phyloP scores from a whole-genome alignment of 92 coral and sea anemone genomes.

The Porites evermanni region DNA sequence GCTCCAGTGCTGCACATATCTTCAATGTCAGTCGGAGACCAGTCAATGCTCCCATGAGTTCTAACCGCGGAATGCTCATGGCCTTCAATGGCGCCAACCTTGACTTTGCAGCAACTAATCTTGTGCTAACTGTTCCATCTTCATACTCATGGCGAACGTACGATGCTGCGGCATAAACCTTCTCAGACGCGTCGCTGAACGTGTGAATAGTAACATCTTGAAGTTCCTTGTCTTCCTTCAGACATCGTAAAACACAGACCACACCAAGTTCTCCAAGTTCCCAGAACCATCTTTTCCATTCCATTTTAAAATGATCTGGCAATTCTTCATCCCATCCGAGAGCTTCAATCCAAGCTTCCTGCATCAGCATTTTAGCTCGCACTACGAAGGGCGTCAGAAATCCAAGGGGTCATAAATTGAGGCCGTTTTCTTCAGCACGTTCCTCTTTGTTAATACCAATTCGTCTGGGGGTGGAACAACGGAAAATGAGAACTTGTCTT shows the following conservation, averaged over 20 bases:
- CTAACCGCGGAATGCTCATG: constrained; percentile 35
- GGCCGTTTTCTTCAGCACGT: constrained; percentile 53
- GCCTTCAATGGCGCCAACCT: background rate
- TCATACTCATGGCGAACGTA: constrained; percentile 4
- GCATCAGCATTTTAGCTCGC: constrained; percentile 26
- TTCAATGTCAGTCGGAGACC: constrained; percentile 63
- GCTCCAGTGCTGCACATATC: constrained; percentile 55
- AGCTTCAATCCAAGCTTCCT: constrained; percentile 40
- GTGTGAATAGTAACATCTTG: constrained; percentile 7
- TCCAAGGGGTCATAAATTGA: constrained; percentile 48
- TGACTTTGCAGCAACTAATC: constrained; percentile 3
- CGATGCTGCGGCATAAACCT: constrained; percentile 30
- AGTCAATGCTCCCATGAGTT: constrained; percentile 73
- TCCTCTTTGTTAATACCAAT: constrained; percentile 54
- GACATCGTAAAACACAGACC: constrained; percentile 34
- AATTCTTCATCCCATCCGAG: constrained; percentile 36
- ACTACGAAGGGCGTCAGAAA: constrained; percentile 43
- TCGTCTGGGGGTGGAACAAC: constrained; percentile 47
- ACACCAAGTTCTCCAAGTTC: constrained; percentile 35
- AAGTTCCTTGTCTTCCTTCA: constrained; percentile 10
- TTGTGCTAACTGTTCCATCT: background rate
- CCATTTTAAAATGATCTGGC: constrained; percentile 20
- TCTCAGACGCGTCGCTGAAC: constrained; percentile 37
- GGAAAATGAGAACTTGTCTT: constrained; percentile 59
- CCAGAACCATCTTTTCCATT: constrained; percentile 32